These are phyloP conservation scores for Ardeotis arabs DNA, from an alignment of 2,113 vertebrate genomes.

Conservation along the genomic window DNA sequence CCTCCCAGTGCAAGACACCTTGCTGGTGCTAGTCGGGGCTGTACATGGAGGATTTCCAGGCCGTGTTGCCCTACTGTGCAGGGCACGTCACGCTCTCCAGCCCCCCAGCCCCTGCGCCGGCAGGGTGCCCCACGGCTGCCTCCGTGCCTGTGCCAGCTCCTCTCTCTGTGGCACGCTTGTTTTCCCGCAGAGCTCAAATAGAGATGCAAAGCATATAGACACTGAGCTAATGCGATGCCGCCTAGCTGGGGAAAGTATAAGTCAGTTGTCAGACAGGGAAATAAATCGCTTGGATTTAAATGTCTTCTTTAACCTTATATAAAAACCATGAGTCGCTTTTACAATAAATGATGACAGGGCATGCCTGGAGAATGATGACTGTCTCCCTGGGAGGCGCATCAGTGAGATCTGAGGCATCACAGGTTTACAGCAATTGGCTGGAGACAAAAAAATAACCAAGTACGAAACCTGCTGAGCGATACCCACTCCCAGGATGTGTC, in stretches of 20 bases:
- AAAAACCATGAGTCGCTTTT: constrained; percentile 42
- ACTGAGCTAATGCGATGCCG: constrained; percentile 42
- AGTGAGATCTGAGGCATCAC: not conserved
- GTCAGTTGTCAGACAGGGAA: constrained; percentile 35
- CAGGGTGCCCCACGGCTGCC: not conserved
- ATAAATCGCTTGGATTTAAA: constrained; percentile 59
- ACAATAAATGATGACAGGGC: constrained; percentile 44
- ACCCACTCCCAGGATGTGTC: not conserved
- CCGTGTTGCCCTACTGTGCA: not conserved
- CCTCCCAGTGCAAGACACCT: not conserved
- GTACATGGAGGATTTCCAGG: not conserved
- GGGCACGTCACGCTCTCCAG: not conserved
- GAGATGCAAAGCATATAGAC: constrained; percentile 52
- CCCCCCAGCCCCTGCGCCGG: fast-evolving
- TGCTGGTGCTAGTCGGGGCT: not conserved
- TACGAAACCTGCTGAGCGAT: not conserved
- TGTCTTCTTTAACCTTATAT: constrained; percentile 53
- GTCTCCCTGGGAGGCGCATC: not conserved
- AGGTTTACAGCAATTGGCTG: not conserved
- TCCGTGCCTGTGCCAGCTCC: constrained; percentile 27
- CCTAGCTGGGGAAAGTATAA: constrained; percentile 50
- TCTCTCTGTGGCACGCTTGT: constrained; percentile 47
- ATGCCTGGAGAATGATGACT: constrained; percentile 34
- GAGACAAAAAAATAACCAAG: not conserved
- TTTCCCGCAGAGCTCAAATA: constrained; percentile 53